Base-by-base conservation (phyloP, 2,113 vertebrate species). In the Pygoscelis antarcticus region DNA sequence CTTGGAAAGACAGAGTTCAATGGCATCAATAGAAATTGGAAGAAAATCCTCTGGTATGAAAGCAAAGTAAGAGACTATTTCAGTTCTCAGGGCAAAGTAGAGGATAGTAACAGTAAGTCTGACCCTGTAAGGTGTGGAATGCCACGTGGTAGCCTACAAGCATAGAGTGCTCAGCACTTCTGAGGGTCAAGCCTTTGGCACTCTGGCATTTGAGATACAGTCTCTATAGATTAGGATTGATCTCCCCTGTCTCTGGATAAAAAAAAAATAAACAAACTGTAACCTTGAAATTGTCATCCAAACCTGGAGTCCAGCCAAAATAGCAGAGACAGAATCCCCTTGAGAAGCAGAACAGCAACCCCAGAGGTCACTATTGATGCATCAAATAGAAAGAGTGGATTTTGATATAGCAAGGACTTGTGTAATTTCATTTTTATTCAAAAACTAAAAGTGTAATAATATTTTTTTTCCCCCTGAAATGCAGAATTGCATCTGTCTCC, bases 261-360 rank as follows among this genome's bases (percentile, higher is more conserved):
- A 77, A 71, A 77, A 71, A 89, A 87, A 71, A 90, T 13, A 85
- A 95, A 87, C 75, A 94, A 96, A 84, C 72, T 81, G 38, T 58
- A 97, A 96, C 95, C 97, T 96, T 96, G 93, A 86, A 94, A 77
- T 80, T 94, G 87, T 47, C 94, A 91, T 94, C 84, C 82, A 90
- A 72, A 85, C 13, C 75, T 97, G 93, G 91, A 97, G 51, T 34
- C 62, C 66, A 66, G 94, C 94, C 97, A 96, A 72, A 76, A 57
- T 6, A 89, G 36, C 49, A 72, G 54, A 92, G 49, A 54, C 62
- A 93, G 66, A 96, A 95, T 96, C 82, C 94, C 82, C 75, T 96
- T 80, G 94, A 96, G 93, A 96, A 83, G 70, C 66, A 87, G 70
- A 84, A 97, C 78, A 83, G 47, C 78, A 93, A 55, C 94, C 91